Base-by-base conservation (phyloP, 2,113 vertebrate genomes). In the Bujurquina vittata region DNA sequence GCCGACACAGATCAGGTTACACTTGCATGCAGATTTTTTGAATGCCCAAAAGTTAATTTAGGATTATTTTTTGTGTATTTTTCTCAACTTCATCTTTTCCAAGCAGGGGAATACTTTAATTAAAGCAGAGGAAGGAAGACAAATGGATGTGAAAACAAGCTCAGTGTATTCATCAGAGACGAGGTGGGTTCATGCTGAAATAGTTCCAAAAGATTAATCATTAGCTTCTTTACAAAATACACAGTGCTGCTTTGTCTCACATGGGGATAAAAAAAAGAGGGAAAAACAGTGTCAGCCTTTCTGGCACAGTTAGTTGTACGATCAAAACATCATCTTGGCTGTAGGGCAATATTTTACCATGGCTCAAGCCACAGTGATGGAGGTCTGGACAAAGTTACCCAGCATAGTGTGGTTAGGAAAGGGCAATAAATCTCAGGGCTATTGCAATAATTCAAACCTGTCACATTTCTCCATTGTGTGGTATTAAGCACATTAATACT, bases 161-260 rank as follows among this genome's bases (percentile, higher is more conserved):
- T 52, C 5, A 9, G 7, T 31, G 61, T 52, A 84, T 83, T 81
- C 83, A 52, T 56, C 35, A 22, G 82, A 65, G 88, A 84, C 15
- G 26, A 57, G 79, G 85, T 82, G 78, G 73, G 61, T 87, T 79
- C 78, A 40, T 35, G 46, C 8, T 33, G 67, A 56, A 87, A 79
- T 54, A 40, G 23, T 74, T 80, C 61, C 57, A 55, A 10, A 80
- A 73, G 43, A 84, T 85, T 67, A 85, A 84, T 87, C 65, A 87
- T 78, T 63, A 73, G 75, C 22, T 31, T 56, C 73, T 65, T 84
- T 46, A 63, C 10, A 73, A 85, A 72, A 61, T 35, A 77, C 56
- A 85, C 55, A 80, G 10, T 43, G 67, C 18, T 40, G 49, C 29
- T 81, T 10, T 57, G 67, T 77, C 37, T 65, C 63, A 65, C 22